These are phyloP conservation scores for Holothuria glaberrima DNA, from an alignment of 35 echinoderm and acorn worm genomes.

Conservation along the genomic window DNA sequence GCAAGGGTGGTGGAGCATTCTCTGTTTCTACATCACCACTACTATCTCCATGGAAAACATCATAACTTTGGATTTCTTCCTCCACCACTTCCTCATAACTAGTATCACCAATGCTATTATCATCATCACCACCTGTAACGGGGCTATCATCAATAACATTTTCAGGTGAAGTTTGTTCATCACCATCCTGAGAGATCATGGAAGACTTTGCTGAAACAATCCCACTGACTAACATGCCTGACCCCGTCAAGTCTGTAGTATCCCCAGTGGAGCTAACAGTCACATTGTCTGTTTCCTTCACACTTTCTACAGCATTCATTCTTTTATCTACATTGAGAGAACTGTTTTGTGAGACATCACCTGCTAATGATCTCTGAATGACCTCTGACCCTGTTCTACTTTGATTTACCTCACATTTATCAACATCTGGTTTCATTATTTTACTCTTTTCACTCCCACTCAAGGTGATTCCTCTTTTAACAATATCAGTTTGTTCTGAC, in stretches of 20 bases:
- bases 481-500: not conserved
- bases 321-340: not conserved
- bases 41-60: not conserved
- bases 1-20: constrained; percentile 68
- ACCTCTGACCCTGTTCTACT: too few relatives aligned
- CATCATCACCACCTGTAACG: not conserved
- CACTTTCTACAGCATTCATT: not conserved
- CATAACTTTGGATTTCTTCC: not conserved
- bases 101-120: not conserved
- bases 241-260: not conserved
- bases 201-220: constrained; percentile 3
- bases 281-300: not conserved
- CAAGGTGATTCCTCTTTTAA: not conserved
- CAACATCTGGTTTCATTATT: not conserved
- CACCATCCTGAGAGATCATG: not conserved
- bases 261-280: not conserved
- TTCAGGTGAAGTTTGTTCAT: not conserved
- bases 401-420: too few relatives aligned
- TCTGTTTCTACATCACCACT: not conserved
- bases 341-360: not conserved
- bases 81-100: too few relatives aligned
- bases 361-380: too few relatives aligned
- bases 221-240: not conserved
- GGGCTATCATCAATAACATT: not conserved
- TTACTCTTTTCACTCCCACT: not conserved